Percentiles rank a stretch among this genome's conserved stretches.
These are phyloP conservation scores for Nyctibius bracteatus DNA, from an alignment of 2,113 vertebrate species.

Conservation along the genomic window DNA sequence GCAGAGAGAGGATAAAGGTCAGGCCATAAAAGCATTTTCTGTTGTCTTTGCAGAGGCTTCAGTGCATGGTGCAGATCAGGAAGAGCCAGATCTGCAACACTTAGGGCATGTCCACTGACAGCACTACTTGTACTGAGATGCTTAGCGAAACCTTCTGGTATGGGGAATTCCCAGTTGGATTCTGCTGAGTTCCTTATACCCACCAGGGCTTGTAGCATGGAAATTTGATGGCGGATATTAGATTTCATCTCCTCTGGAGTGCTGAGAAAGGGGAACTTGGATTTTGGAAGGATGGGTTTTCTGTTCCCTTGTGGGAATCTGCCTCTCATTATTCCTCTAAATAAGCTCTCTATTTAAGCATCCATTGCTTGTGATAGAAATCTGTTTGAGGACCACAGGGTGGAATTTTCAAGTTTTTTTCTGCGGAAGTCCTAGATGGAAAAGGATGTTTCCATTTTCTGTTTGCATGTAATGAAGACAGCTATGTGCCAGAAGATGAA, in stretches of 20 bases:
- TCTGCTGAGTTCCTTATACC: neutral
- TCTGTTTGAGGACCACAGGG: neutral
- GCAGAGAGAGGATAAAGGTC: neutral
- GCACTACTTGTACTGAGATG: neutral
- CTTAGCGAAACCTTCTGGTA: neutral
- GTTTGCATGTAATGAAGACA: neutral
- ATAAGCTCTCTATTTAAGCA: neutral
- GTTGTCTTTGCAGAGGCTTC: neutral
- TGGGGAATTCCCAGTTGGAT: neutral
- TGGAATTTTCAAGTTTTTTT: neutral
- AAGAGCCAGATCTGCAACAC: neutral
- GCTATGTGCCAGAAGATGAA: neutral
- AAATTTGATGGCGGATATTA: neutral
- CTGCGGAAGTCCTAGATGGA: neutral
- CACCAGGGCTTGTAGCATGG: neutral
- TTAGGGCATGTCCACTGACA: neutral
- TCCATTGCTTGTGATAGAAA: neutral
- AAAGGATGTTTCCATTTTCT: neutral
- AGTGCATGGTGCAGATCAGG: neutral
- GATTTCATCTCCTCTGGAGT: neutral
- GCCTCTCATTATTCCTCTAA: neutral
- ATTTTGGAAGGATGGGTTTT: neutral
- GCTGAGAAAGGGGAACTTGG: neutral
- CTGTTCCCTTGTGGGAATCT: neutral
- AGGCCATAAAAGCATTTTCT: neutral